These are phyloP conservation scores for Tholera decimalis DNA, from an alignment of 2,888 invertebrate species.

Conservation along the genomic window DNA sequence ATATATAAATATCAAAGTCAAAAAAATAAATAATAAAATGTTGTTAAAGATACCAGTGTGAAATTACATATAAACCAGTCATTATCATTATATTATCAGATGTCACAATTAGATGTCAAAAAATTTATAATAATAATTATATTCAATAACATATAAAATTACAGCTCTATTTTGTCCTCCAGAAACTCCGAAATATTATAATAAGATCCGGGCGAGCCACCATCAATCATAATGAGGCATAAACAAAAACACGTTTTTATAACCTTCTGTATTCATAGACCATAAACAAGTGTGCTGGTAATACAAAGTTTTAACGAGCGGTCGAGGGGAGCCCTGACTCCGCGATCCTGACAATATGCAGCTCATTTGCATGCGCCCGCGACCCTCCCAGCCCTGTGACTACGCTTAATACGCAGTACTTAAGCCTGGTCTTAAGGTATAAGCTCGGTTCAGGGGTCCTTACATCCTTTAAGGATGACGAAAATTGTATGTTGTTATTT, in stretches of 20 bases:
- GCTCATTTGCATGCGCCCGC: conserved; percentile 54
- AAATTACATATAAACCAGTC: no score
- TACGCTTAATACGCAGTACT: conserved; percentile 53
- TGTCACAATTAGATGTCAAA: no score
- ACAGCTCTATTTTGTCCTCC: no score
- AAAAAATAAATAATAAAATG: no score
- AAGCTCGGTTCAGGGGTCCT: conserved; percentile 12
- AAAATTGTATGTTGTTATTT: conserved; percentile 20
- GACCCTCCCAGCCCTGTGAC: conserved; percentile 40
- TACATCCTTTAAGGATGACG: conserved; percentile 18
- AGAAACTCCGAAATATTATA: no score
- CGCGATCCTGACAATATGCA: conserved; percentile 42
- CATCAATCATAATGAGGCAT: conserved; percentile 3
- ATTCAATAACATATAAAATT: no score
- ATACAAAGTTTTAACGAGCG: conserved; percentile 62
- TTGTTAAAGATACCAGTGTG: no score
- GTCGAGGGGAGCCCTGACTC: conserved; percentile 54
- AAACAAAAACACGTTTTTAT: conserved; percentile 30
- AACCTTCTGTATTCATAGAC: conserved; percentile 28
- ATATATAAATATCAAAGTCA: no score
- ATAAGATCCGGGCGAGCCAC: no score
- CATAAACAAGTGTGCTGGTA: conserved; percentile 23
- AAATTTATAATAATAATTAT: no score
- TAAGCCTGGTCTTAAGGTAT: conserved; percentile 36
- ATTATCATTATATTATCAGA: no score